These are phyloP conservation scores for Fistularia commersonii DNA, from an alignment of 2,797 vertebrate species.

Conservation along the genomic window DNA sequence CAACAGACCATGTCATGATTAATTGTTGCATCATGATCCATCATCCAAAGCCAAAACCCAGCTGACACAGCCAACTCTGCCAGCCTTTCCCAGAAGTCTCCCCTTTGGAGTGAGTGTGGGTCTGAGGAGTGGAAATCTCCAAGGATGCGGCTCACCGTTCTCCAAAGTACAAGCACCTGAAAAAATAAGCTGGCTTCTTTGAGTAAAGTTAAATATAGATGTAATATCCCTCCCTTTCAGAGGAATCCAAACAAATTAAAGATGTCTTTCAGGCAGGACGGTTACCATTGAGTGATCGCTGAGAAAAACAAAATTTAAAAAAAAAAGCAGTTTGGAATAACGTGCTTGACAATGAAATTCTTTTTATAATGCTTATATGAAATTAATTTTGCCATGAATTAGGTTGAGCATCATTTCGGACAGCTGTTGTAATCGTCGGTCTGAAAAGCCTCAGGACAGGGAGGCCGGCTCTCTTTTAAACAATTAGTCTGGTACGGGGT, in stretches of 20 bases:
- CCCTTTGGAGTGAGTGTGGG: conserved; percentile 77
- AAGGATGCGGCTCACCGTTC: conserved; percentile 84
- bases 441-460: conserved; percentile 79
- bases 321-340: conserved; percentile 53
- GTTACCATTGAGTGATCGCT: conserved; percentile 78
- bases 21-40: conserved; percentile 57
- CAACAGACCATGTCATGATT: conserved; percentile 58
- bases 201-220: conserved; percentile 91
- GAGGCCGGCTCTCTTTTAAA: conserved; percentile 73
- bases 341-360: conserved; percentile 34
- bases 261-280: conserved; percentile 79
- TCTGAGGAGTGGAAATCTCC: conserved; percentile 80
- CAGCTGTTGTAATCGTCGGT: conserved; percentile 79
- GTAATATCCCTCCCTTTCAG: conserved; percentile 85
- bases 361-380: conserved; percentile 36
- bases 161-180: conserved; percentile 96
- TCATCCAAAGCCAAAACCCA: conserved; percentile 41
- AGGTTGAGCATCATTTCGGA: conserved; percentile 72
- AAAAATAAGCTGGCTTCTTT: conserved; percentile 90
- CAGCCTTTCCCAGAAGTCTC: conserved; percentile 67
- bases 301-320: conserved; percentile 75
- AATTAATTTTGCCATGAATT: conserved; percentile 57
- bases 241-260: conserved; percentile 90
- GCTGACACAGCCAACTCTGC: conserved; percentile 33
- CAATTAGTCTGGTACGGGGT: conserved; percentile 82